These are phyloP conservation scores for Pseudopodoces humilis DNA, from an alignment of 2,113 vertebrate genomes.

Conservation along the genomic window DNA sequence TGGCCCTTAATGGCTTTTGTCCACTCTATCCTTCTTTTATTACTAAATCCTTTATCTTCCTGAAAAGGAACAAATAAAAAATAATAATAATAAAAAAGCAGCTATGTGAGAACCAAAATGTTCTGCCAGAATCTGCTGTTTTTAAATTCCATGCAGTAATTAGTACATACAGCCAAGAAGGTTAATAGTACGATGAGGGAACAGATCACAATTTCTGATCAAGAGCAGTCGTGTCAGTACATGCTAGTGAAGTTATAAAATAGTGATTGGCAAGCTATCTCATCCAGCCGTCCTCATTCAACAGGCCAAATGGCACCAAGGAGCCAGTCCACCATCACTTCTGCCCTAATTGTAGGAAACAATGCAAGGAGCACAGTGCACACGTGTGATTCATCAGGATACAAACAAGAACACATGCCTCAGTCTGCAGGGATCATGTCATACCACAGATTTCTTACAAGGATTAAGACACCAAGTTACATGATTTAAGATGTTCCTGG, in stretches of 20 bases:
- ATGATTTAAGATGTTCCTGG: neutral
- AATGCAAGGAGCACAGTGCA: neutral
- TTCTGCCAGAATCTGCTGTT: constrained; percentile 54
- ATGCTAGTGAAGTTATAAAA: neutral
- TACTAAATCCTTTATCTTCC: neutral
- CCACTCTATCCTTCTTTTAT: neutral
- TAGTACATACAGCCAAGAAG: constrained; percentile 32
- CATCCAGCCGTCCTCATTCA: neutral
- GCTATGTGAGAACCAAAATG: constrained; percentile 8
- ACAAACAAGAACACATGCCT: constrained; percentile 6
- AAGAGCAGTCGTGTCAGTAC: neutral
- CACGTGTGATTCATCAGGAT: neutral
- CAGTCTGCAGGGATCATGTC: neutral
- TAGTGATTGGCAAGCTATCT: neutral
- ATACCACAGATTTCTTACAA: neutral
- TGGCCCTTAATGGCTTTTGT: neutral
- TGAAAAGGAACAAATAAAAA: neutral
- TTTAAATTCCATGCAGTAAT: constrained; percentile 54
- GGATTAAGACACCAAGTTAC: neutral
- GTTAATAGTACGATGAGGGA: neutral
- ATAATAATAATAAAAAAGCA: neutral
- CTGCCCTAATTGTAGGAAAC: neutral
- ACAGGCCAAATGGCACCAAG: neutral
- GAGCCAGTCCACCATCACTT: neutral
- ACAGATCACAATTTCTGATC: constrained; percentile 19